A percentile compares a stretch with the other conserved stretches of the same genome.
Evolutionary conservation across 2,797 vertebrate genomes (phyloP).

Genomic region (Anableps anableps): DNA sequence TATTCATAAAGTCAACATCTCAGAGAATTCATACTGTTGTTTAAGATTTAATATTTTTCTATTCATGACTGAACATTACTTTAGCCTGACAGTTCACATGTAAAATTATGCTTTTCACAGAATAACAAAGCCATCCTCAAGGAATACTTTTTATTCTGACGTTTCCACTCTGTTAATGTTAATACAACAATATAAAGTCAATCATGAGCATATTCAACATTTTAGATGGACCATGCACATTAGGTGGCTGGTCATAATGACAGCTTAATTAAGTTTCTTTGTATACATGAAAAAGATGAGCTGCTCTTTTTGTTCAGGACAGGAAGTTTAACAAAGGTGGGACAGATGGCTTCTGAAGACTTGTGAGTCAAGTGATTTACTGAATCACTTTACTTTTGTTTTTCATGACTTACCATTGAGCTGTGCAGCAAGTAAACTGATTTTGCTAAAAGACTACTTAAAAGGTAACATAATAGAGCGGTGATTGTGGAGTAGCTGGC

Average conservation of each 20-base stretch:
- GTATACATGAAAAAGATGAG: conserved; percentile 23
- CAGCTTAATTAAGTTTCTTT: conserved; percentile 37
- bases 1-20: background rate
- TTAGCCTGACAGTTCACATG: background rate
- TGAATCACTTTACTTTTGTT: conserved; percentile 68
- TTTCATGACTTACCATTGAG: conserved; percentile 47
- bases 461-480: conserved; percentile 48
- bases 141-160: background rate
- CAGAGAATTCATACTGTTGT: background rate
- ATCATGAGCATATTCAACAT: conserved; percentile 22
- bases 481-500: conserved; percentile 58
- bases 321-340: conserved; percentile 50
- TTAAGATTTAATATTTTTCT: background rate
- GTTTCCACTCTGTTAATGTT: background rate
- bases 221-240: conserved; percentile 10
- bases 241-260: conserved; percentile 18
- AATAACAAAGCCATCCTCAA: background rate
- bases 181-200: conserved; percentile 44
- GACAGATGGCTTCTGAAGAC: conserved; percentile 61
- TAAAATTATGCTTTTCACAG: background rate
- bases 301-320: conserved; percentile 18
- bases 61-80: background rate
- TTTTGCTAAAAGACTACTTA: conserved; percentile 54
- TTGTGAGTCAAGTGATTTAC: conserved; percentile 48
- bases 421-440: conserved; percentile 61